Evolutionary conservation across 2,888 invertebrate genomes (phyloP), one percentile per base, ranked within the genome.

Genomic region (Phytoseiulus persimilis): DNA sequence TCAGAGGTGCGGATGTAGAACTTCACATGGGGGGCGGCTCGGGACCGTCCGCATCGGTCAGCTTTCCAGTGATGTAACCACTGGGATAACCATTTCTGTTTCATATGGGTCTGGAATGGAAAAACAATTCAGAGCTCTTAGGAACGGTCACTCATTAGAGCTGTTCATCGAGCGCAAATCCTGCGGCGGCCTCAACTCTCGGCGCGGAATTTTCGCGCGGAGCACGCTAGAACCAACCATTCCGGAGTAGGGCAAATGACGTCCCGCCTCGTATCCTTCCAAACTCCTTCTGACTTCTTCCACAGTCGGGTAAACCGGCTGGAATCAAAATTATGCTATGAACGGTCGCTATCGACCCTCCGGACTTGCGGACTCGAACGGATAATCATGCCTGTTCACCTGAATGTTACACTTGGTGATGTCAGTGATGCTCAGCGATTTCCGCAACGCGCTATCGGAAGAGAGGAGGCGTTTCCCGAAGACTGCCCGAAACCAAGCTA

Each of bases 11-110:
- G 94, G 0, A 95, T 94, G 92, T 98, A 99, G 0, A 95, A 95
- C 93, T 99, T 99, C 83, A 98, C 96, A 92, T 99, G 99, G 0
- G 99, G 99, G 95, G 97, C 96, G 0, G 98, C 97, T 90, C 94
- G 93, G 89, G 95, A 95, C n/a, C 99, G 94, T 28, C 94, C 93
- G 0, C 95, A 94, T 0, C 93, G 92, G 1, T 94, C 94, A 0
- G 96, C 95, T 92, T 95, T 95, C 99, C 99, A 99, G 91, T 96
- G 95, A 92, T 95, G 95, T 89, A 98, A 93, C 92, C 95, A 95
- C 0, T 94, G 93, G 90, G 94, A 95, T 0, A 98, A 94, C 96
- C 97, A 98, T 0, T 94, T 93, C 92, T 99, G 98, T 92, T 96
- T 98, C 31, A 94, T 89, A 65, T 90, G 83, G 23, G 89, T 89